phyloP scores from a whole-genome alignment of 2,797 vertebrate genomes.

The Falco novaeseelandiae region DNA sequence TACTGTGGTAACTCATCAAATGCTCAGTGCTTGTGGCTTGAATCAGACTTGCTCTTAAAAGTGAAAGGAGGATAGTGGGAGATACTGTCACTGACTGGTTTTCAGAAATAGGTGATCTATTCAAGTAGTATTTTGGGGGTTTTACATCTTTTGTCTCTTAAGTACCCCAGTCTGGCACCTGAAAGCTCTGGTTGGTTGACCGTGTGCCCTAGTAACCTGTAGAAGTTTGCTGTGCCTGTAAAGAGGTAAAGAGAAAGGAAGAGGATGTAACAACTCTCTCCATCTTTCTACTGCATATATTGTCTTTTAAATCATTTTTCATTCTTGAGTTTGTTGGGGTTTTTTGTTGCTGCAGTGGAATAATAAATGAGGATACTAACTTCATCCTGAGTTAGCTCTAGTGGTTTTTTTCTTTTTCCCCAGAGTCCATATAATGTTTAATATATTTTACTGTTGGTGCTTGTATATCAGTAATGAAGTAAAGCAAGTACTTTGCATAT shows the following conservation, averaged over 20 bases:
- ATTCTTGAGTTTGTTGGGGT: background rate
- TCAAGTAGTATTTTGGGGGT: background rate
- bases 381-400: background rate
- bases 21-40: background rate
- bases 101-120: background rate
- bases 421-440: background rate
- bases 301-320: background rate
- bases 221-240: background rate
- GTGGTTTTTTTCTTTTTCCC: background rate
- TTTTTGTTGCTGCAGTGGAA: background rate
- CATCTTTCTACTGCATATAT: background rate
- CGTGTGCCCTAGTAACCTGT: background rate
- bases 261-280: background rate
- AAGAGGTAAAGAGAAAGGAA: background rate
- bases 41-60: background rate
- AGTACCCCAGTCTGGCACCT: accelerated
- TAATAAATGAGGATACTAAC: background rate
- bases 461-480: background rate
- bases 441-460: background rate
- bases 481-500: background rate
- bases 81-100: background rate
- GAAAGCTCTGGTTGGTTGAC: background rate
- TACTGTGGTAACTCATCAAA: background rate
- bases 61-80: background rate
- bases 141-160: background rate